phyloP scores from a whole-genome alignment of 2,113 vertebrate genomes.

The Australoheros scitulus region DNA sequence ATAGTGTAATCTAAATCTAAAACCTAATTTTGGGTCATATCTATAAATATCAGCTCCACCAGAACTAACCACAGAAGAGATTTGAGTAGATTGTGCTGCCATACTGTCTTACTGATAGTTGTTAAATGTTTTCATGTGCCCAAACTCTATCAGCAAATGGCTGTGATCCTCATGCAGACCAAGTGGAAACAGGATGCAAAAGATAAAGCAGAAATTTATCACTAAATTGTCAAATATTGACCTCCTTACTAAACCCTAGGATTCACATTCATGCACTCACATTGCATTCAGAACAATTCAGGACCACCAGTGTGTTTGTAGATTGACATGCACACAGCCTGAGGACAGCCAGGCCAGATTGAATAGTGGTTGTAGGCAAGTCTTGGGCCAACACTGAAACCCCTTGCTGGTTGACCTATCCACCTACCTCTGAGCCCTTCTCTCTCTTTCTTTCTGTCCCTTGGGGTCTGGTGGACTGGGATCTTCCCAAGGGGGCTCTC shows the following conservation, averaged over 20 bases:
- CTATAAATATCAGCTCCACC: background rate
- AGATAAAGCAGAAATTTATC: constrained; percentile 72
- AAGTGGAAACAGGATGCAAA: constrained; percentile 49
- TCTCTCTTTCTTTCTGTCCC: constrained; percentile 31
- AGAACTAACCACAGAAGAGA: background rate
- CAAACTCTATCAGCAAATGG: background rate
- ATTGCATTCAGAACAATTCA: background rate
- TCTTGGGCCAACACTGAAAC: constrained; percentile 47
- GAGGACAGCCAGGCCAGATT: background rate
- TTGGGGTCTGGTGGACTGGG: constrained; percentile 33
- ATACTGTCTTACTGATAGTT: background rate
- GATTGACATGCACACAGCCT: background rate
- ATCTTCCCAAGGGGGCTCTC: constrained; percentile 58
- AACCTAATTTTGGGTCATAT: background rate
- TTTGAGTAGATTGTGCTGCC: background rate
- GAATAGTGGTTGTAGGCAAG: constrained; percentile 24
- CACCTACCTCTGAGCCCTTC: constrained; percentile 20
- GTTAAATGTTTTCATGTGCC: background rate
- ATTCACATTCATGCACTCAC: background rate
- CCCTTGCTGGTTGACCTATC: constrained; percentile 48
- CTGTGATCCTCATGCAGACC: constrained; percentile 17
- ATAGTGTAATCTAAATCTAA: background rate
- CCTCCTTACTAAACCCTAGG: constrained; percentile 62
- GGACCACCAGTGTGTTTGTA: background rate
- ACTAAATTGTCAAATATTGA: constrained; percentile 72